phyloP scores from a whole-genome alignment of 2,888 invertebrate species.

The Cactoblastis cactorum region DNA sequence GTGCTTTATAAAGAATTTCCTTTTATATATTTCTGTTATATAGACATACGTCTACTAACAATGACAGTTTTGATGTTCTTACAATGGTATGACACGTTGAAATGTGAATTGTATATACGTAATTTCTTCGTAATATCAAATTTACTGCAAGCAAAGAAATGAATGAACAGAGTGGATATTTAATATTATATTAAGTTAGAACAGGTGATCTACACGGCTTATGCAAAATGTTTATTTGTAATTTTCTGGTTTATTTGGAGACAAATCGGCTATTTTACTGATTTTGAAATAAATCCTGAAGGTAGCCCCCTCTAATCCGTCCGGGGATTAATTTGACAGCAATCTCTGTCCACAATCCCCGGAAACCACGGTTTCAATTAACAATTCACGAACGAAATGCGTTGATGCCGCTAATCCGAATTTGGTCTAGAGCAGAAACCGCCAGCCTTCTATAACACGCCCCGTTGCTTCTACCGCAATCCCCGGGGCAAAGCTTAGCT shows the following conservation, averaged over 20 bases:
- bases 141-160: no score
- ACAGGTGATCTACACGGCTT: no score
- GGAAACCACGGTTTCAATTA: conserved; percentile 12
- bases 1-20: background rate
- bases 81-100: background rate
- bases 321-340: background rate
- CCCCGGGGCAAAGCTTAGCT: background rate
- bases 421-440: conserved; percentile 14
- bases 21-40: background rate
- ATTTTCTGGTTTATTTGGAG: background rate
- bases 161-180: no score
- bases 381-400: conserved; percentile 16
- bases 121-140: no score
- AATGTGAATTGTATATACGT: no score
- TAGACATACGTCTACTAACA: background rate
- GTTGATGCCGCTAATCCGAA: conserved; percentile 12
- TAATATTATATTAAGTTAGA: no score
- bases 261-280: background rate
- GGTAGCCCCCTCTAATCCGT: background rate
- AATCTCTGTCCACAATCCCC: background rate
- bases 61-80: background rate
- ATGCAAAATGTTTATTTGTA: background rate
- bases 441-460: background rate
- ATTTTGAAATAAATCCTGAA: background rate
- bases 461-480: background rate